phyloP scores from a whole-genome alignment of 2,888 invertebrate genomes.

The Calliphora vomitoria region DNA sequence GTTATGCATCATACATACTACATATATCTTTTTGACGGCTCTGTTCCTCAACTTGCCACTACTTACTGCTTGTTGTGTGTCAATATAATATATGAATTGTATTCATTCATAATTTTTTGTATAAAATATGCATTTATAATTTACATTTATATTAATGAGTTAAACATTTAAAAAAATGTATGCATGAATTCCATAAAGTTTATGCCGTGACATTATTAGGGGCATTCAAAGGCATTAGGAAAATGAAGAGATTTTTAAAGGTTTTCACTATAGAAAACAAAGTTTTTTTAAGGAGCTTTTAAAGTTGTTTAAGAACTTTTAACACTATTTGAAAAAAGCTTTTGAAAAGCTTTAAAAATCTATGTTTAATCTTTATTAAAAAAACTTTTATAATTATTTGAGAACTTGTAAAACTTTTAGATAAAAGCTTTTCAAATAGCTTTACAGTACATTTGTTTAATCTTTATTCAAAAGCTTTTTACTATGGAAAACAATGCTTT shows the following conservation, averaged over 20 bases:
- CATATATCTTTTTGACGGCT: constrained; percentile 77
- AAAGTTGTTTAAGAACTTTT: neutral
- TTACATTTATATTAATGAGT: constrained; percentile 66
- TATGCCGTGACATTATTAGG: constrained; percentile 20
- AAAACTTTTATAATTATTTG: too few relatives aligned
- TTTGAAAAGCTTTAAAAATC: neutral
- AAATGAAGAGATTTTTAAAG: neutral
- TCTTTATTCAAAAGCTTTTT: too few relatives aligned
- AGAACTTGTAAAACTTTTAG: too few relatives aligned
- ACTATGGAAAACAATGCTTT: too few relatives aligned
- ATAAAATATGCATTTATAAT: constrained; percentile 57
- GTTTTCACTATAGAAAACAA: too few relatives aligned
- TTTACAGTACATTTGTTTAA: too few relatives aligned
- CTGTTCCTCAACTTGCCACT: constrained; percentile 66
- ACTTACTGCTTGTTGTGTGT: constrained; percentile 61
- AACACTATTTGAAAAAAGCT: neutral
- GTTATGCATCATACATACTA: constrained; percentile 76
- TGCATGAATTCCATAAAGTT: constrained; percentile 60
- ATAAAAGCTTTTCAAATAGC: neutral
- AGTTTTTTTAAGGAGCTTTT: neutral
- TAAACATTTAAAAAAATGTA: constrained; percentile 62
- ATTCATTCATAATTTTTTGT: constrained; percentile 62
- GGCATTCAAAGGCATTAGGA: constrained; percentile 12
- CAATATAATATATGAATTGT: constrained; percentile 65
- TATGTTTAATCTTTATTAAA: too few relatives aligned